Conservation (phyloP, 2,888 invertebrate genomes). For the Dicyrtomina minuta region DNA sequence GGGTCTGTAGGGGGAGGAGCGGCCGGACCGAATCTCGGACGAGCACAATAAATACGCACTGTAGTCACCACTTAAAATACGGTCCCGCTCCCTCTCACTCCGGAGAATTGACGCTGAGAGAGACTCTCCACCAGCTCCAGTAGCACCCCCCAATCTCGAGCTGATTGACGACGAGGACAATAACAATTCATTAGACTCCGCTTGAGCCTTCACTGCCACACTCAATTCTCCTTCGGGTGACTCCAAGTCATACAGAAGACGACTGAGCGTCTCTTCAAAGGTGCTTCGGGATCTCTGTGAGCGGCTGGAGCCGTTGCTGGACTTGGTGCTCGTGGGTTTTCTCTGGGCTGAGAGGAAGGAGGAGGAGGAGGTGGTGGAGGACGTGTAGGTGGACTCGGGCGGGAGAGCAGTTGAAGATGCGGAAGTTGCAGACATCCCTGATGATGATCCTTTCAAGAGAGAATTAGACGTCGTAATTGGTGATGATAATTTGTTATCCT, state of each 20-base stretch:
- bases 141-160: background rate
- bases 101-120: background rate
- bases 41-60: too few species aligned
- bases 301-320: slow-evolving; percentile 34
- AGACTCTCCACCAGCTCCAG: background rate
- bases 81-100: slow-evolving; percentile 4
- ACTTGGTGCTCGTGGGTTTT: background rate
- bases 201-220: slow-evolving; percentile 35
- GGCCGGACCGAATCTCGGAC: background rate
- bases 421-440: background rate
- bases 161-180: background rate
- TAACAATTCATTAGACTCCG: background rate
- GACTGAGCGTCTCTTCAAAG: slow-evolving; percentile 50
- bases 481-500: background rate
- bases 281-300: slow-evolving; percentile 40
- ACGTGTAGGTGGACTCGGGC: background rate
- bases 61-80: background rate
- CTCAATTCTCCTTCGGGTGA: slow-evolving; percentile 32
- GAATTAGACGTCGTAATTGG: slow-evolving; percentile 2
- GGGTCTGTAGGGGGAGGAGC: slow-evolving; percentile 58
- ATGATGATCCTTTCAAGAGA: slow-evolving; percentile 1
- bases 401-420: background rate
- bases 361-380: slow-evolving; percentile 19
- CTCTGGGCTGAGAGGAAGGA: slow-evolving; percentile 26
- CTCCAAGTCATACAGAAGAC: slow-evolving; percentile 48